Base-by-base conservation (phyloP, 1,140 invertebrate species). In the Drosophila micromelanica region DNA sequence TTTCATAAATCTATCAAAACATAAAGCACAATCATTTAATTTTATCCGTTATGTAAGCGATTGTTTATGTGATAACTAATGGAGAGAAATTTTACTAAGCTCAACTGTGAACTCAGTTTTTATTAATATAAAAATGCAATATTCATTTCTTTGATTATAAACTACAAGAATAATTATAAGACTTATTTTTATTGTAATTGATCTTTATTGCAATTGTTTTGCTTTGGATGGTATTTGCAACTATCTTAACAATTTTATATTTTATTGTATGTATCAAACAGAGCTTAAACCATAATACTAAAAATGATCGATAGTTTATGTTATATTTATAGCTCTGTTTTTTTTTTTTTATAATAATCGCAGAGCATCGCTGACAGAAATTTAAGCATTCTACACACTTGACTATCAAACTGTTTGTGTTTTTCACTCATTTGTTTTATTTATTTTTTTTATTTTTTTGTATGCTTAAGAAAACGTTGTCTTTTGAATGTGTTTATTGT, bases 401-500 rank as follows among this genome's bases (percentile, higher is more conserved):
- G 20, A 20, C n/a, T 60, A 37, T 65, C 27, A 59, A 49, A 43
- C 69, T 55, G 64, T 38, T 55, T 20, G 13, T 48, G 17, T 17
- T 73, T 35, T 40, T 42, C 67, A 38, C 52, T 72, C 40, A 32
- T 32, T 35, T 11, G 9, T 17, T 46, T 61, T 35, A 35, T 69
- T 51, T 7, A 35, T 46, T 17, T 38, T 42, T 69, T 51, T 7
- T 37, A 38, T 17, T 38, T 49, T 48, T 42, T 55, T 63, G 45
- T 37, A 8, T 23, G 40, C 35, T 54, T 48, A 48, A 60, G 27
- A 59, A 72, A 72, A 72, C 38, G 55, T 57, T 72, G 62, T 62
- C 20, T 69, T 20, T 69, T 32, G 56, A 2, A 23, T 55, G 48
- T 73, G 40, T 60, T 67, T 52, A 52, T 67, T 73, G 62, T 67